Conservation (phyloP, 2,797 vertebrate species). For the Tauraco hartlaubi region DNA sequence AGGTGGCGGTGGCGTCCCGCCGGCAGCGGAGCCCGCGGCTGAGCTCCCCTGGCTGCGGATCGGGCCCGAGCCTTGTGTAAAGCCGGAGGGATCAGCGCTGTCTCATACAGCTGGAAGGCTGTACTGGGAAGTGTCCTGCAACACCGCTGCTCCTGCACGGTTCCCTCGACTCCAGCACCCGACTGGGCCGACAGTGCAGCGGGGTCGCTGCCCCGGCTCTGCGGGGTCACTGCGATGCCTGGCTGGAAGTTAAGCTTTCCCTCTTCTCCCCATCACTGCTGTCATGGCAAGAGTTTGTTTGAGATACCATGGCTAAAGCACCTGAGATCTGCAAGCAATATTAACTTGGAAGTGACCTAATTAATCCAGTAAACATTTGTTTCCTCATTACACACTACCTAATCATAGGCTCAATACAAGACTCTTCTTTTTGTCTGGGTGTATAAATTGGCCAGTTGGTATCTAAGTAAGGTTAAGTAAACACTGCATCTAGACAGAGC, state of each 20-base stretch:
- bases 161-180: neutral
- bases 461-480: neutral
- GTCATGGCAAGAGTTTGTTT: rapidly evolving
- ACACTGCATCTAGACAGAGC: neutral
- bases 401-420: neutral
- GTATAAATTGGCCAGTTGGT: neutral
- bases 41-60: neutral
- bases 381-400: neutral
- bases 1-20: neutral
- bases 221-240: rapidly evolving
- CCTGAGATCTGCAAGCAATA: too few relatives aligned
- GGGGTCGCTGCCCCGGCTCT: neutral
- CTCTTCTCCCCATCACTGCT: neutral
- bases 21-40: too few relatives aligned
- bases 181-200: too few relatives aligned
- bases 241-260: neutral
- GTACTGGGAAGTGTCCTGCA: neutral
- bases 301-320: neutral
- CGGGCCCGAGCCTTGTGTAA: neutral
- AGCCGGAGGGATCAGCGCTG: rapidly evolving
- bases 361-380: neutral
- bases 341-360: neutral
- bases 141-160: neutral
- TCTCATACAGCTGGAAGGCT: neutral
- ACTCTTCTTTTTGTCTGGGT: neutral